A percentile compares a stretch with the other conserved stretches of the same genome.
Evolutionary conservation across 2,888 invertebrate species (phyloP).

Genomic region (Parnassius apollo): DNA sequence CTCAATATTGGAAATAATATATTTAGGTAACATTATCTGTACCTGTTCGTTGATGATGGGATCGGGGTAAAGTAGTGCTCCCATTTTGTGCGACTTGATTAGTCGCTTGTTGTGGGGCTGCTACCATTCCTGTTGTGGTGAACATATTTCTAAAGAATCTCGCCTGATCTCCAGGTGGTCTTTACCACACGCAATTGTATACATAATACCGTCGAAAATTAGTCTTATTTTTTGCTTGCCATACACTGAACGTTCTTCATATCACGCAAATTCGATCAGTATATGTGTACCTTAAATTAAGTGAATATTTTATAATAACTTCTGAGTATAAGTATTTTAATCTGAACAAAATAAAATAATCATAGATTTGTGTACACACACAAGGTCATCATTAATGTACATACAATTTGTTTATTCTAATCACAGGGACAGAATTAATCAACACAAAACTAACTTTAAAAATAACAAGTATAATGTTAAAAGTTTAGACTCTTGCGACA

Average conservation of each 20-base stretch:
- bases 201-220: slow-evolving; percentile 64
- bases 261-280: slow-evolving; percentile 22
- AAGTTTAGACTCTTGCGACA: slow-evolving; percentile 40
- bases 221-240: slow-evolving; percentile 41
- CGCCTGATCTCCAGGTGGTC: slow-evolving; percentile 70
- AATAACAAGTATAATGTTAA: slow-evolving; percentile 26
- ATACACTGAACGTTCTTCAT: slow-evolving; percentile 34
- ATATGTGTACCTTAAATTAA: not conserved
- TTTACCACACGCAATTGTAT: slow-evolving; percentile 63
- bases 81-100: slow-evolving; percentile 72
- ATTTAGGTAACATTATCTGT: slow-evolving; percentile 18
- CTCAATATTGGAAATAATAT: too few relatives aligned
- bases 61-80: slow-evolving; percentile 72
- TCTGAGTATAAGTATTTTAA: not conserved
- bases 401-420: slow-evolving; percentile 35
- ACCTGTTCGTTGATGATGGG: slow-evolving; percentile 77
- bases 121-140: slow-evolving; percentile 69
- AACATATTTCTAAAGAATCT: slow-evolving; percentile 59
- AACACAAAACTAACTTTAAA: slow-evolving; percentile 14
- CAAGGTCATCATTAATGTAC: slow-evolving; percentile 60
- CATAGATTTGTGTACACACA: slow-evolving; percentile 53
- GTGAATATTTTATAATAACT: too few relatives aligned
- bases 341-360: slow-evolving; percentile 45
- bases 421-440: slow-evolving; percentile 31
- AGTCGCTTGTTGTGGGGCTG: slow-evolving; percentile 70